Evolutionary conservation across 2,888 invertebrate species (phyloP).

Genomic region (Hyppa rectilinea): DNA sequence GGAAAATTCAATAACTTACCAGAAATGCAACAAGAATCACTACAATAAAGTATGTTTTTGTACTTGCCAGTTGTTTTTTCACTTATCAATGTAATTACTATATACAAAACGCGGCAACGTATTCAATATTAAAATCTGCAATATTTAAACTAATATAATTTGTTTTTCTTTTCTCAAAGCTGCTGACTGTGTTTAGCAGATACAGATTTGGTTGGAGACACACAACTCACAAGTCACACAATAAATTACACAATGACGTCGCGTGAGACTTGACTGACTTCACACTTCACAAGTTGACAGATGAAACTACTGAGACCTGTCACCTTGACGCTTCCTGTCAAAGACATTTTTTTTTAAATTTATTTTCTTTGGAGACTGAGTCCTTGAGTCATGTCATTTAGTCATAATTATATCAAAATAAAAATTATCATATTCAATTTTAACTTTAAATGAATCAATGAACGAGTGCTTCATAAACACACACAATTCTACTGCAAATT

Average conservation of each 20-base stretch:
- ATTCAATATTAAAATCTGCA: not conserved
- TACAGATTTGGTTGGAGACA: not conserved
- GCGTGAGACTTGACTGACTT: too few relatives aligned
- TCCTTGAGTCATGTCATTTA: too few relatives aligned
- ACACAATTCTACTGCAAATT: too few relatives aligned
- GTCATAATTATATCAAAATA: too few relatives aligned
- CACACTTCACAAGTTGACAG: too few relatives aligned
- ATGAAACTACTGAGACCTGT: not conserved
- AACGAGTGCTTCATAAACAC: too few relatives aligned
- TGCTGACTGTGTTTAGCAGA: not conserved
- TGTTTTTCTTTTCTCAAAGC: not conserved
- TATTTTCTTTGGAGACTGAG: too few relatives aligned
- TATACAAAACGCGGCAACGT: not conserved
- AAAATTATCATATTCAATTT: too few relatives aligned
- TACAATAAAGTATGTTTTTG: not conserved
- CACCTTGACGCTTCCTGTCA: not conserved
- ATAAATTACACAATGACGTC: not conserved
- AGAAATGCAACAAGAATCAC: constrained; percentile 15
- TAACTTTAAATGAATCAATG: too few relatives aligned
- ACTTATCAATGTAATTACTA: not conserved
- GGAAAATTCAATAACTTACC: constrained; percentile 23
- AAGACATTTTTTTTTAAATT: not conserved
- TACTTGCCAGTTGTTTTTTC: not conserved
- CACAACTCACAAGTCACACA: constrained; percentile 4
- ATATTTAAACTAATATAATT: not conserved